These are phyloP conservation scores for Corbicula japonica DNA, from an alignment of 2,888 invertebrate genomes.

Conservation along the genomic window DNA sequence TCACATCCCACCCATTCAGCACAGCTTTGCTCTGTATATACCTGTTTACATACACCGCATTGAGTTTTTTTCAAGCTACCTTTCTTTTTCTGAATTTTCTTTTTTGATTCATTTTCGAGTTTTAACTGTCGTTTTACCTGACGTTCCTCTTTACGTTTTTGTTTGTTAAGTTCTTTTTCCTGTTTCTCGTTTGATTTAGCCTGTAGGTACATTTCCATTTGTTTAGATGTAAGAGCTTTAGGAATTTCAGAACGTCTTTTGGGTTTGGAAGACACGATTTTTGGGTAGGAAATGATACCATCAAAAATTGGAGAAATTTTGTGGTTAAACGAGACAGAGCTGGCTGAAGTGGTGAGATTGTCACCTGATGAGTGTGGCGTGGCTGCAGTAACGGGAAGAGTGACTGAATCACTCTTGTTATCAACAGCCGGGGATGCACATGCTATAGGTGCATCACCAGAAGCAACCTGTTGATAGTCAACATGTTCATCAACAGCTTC, in stretches of 20 bases:
- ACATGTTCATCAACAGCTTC: not conserved
- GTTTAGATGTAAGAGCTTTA: constrained; percentile 6
- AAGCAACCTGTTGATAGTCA: not conserved
- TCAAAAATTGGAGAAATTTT: constrained; percentile 4
- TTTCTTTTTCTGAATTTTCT: not conserved
- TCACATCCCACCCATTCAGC: constrained; percentile 48
- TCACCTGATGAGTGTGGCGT: not conserved
- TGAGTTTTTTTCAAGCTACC: not conserved
- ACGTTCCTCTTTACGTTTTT: constrained; percentile 2
- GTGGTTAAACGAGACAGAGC: not conserved
- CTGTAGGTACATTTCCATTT: constrained; percentile 1
- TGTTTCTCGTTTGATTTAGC: not conserved
- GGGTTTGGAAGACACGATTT: not conserved
- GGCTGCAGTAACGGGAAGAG: not conserved
- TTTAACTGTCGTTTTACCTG: constrained; percentile 2
- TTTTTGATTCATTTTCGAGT: not conserved
- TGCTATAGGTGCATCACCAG: not conserved
- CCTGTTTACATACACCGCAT: not conserved
- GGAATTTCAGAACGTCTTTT: constrained; percentile 14
- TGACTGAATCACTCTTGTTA: not conserved
- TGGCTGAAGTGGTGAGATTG: not conserved
- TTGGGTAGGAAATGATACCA: not conserved
- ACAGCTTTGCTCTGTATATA: constrained; percentile 26
- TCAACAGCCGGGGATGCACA: not conserved
- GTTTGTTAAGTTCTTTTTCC: constrained; percentile 4